Conservation (phyloP, 2,888 invertebrate species). For the Chrysolina americana region DNA sequence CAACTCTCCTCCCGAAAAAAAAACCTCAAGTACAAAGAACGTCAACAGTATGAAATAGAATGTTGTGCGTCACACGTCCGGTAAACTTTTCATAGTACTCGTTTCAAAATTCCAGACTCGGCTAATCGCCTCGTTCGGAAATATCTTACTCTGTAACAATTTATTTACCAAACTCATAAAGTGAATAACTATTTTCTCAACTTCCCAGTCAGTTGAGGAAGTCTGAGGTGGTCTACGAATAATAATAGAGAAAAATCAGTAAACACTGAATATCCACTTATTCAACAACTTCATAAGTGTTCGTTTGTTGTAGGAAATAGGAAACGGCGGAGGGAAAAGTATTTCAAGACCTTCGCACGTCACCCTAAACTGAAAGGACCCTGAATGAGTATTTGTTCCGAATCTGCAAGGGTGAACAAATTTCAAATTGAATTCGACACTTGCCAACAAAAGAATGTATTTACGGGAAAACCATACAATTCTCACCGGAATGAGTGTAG, state of each 20-base stretch:
- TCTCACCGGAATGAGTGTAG: background rate
- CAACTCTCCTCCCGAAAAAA: too few species aligned
- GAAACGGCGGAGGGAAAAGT: background rate
- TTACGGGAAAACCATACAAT: background rate
- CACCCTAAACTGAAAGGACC: slow-evolving; percentile 2
- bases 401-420: slow-evolving; percentile 13
- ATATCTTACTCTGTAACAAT: too few species aligned
- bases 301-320: background rate
- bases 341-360: background rate
- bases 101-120: too few species aligned
- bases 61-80: too few species aligned
- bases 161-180: too few species aligned
- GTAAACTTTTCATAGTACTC: too few species aligned
- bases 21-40: too few species aligned
- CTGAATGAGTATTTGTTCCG: slow-evolving; percentile 20
- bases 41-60: too few species aligned
- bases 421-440: slow-evolving; percentile 19
- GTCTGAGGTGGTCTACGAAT: background rate
- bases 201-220: background rate
- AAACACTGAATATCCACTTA: slow-evolving; percentile 7
- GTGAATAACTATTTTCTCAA: too few species aligned
- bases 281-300: background rate
- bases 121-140: too few species aligned
- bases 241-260: background rate
- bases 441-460: slow-evolving; percentile 4